Evolutionary conservation across 2,113 vertebrate genomes (phyloP), one percentile per base, ranked within the genome.

Genomic region (Micromys minutus): DNA sequence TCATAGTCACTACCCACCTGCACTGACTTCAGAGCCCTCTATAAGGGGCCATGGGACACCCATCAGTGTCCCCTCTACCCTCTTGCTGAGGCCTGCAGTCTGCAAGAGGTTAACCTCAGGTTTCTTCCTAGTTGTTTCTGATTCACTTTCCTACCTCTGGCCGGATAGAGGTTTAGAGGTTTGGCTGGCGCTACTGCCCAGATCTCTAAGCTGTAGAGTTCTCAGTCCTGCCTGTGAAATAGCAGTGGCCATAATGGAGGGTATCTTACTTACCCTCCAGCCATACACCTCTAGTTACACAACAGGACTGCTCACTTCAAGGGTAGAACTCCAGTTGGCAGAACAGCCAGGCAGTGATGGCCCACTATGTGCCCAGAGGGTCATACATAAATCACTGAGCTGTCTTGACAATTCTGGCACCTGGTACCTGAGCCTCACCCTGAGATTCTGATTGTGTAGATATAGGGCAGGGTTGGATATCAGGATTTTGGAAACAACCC

Each of bases 81-180:
- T 47, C 80, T 72, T 47, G 31, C 85, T 50, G 8, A 10, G 88
- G 65, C 57, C 88, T 5, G 3, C 75, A 69, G 94, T 96, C 92
- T 96, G 67, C 47, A 52, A 0, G 67, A 97, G 95, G 97, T 95
- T 97, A 97, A 97, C 97, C 97, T 97, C 97, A 94, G 87, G 65
- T 89, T 93, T 96, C 95, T 97, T 96, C 84, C 97, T 96, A 81
- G 92, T 90, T 2, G n/a, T 57, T 29, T 95, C 87, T 97, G 97
- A 97, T 96, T 96, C 97, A 96, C 39, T 97, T 96, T 92, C 95
- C 97, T 96, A 90, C 47, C 81, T 96, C 59, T 95, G 95, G 88
- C 95, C 72, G 72, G 97, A 97, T 95, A 81, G 90, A 42, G 95
- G 96, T 94, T 97, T 97, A 39, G 95, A 94, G 97, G 96, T 96